phyloP scores from a whole-genome alignment of 2,888 invertebrate genomes.

The Brachycybe producta region DNA sequence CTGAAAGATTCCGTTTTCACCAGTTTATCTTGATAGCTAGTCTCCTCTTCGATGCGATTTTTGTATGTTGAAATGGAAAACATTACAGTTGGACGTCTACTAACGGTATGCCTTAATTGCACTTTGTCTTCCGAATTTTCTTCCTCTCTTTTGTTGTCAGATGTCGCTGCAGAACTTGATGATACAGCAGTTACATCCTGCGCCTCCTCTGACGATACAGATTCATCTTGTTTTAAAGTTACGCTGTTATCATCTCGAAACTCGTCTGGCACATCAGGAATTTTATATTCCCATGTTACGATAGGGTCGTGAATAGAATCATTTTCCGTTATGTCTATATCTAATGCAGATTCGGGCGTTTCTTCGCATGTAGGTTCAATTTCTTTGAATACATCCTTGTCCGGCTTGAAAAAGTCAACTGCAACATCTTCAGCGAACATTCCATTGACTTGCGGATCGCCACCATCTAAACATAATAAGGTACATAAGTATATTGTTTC shows the following conservation, averaged over 20 bases:
- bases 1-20: conserved; percentile 12
- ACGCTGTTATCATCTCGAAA: conserved; percentile 1
- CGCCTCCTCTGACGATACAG: not conserved
- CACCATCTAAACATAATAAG: not conserved
- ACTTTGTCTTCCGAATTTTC: not conserved
- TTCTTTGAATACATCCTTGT: too few relatives aligned
- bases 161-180: too few relatives aligned
- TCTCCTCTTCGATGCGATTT: conserved; percentile 16
- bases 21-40: conserved; percentile 17
- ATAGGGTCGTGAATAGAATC: not conserved
- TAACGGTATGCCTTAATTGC: not conserved
- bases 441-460: too few relatives aligned
- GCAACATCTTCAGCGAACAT: too few relatives aligned
- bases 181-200: not conserved
- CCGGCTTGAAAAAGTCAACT: too few relatives aligned
- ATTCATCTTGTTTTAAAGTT: not conserved
- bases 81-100: conserved; percentile 12
- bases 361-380: too few relatives aligned
- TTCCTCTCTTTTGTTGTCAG: too few relatives aligned
- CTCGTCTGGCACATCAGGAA: conserved; percentile 14
- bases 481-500: too few relatives aligned
- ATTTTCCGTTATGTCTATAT: not conserved
- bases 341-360: too few relatives aligned
- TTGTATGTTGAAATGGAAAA: conserved; percentile 22
- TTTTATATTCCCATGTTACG: conserved; percentile 13